A percentile compares a stretch with the other conserved stretches of the same genome.
phyloP scores from a whole-genome alignment of 2,797 vertebrate species.

The Macropodus opercularis region DNA sequence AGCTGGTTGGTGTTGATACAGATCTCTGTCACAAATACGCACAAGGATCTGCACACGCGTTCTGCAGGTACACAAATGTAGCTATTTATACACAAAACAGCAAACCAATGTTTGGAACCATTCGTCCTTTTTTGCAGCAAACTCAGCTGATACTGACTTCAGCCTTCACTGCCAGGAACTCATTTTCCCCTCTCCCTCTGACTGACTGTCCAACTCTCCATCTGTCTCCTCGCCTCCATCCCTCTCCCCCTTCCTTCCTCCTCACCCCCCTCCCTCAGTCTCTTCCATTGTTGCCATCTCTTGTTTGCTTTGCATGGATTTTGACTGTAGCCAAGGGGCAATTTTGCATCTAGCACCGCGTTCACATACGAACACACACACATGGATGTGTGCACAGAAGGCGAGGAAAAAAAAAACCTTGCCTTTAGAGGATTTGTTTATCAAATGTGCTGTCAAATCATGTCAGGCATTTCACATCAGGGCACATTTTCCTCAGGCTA shows the following conservation, averaged over 20 bases:
- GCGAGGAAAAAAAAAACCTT: conserved; percentile 40
- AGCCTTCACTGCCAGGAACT: conserved; percentile 62
- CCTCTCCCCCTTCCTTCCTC: conserved; percentile 1
- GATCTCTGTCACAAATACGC: conserved; percentile 34
- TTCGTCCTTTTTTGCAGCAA: conserved; percentile 46
- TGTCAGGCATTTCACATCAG: conserved; percentile 73
- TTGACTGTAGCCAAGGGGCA: conserved; percentile 80
- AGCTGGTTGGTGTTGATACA: conserved; percentile 43
- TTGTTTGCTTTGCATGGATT: conserved; percentile 85
- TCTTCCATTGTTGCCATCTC: conserved; percentile 79
- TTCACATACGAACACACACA: conserved; percentile 52
- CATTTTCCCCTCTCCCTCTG: conserved; percentile 55
- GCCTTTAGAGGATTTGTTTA: conserved; percentile 80
- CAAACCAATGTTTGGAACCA: conserved; percentile 25
- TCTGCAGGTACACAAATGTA: conserved; percentile 38
- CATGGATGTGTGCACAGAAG: conserved; percentile 36
- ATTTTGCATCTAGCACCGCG: conserved; percentile 76
- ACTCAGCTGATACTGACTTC: conserved; percentile 54
- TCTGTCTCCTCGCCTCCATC: conserved; percentile 60
- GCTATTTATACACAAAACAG: conserved; percentile 53
- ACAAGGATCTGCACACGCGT: conserved; percentile 7
- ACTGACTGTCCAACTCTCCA: conserved; percentile 70
- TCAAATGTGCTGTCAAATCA: conserved; percentile 83
- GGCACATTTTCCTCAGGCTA: conserved; percentile 67
- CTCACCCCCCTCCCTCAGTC: conserved; percentile 27